Evolutionary conservation across 2,888 invertebrate species (phyloP).

Genomic region (Drosophila differens): DNA sequence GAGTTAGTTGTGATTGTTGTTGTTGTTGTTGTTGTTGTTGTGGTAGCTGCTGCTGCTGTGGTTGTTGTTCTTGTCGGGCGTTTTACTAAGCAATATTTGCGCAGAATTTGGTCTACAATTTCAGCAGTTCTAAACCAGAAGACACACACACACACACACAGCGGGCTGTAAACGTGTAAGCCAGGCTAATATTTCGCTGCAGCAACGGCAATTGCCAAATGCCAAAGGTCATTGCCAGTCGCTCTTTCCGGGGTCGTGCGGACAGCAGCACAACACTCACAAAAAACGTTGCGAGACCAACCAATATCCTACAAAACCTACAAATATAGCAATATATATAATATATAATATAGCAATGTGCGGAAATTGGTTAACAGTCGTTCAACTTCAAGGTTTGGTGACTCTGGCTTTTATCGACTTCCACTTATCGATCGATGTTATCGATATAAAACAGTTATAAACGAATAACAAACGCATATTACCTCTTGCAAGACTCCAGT

Average conservation of each 20-base stretch:
- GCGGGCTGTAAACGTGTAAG: background rate
- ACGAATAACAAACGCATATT: background rate
- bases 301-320: background rate
- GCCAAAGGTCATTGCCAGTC: slow-evolving; percentile 73
- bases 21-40: slow-evolving; percentile 4
- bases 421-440: background rate
- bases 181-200: slow-evolving; percentile 26
- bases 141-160: slow-evolving; percentile 9
- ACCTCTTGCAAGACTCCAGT: too few relatives aligned
- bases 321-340: too few relatives aligned
- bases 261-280: slow-evolving; percentile 15
- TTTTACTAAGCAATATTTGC: slow-evolving; percentile 32
- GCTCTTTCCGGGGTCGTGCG: slow-evolving; percentile 58
- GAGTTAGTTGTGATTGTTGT: slow-evolving; percentile 65
- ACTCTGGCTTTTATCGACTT: background rate
- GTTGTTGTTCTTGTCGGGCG: background rate
- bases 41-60: background rate
- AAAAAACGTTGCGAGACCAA: slow-evolving; percentile 3
- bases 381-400: background rate
- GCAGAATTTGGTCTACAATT: slow-evolving; percentile 26
- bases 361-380: background rate
- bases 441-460: background rate
- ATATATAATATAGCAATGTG: too few relatives aligned
- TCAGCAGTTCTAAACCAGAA: slow-evolving; percentile 11
- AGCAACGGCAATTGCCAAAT: slow-evolving; percentile 49